Conservation (phyloP, 2,797 vertebrate genomes). For the Malurus splendens region DNA sequence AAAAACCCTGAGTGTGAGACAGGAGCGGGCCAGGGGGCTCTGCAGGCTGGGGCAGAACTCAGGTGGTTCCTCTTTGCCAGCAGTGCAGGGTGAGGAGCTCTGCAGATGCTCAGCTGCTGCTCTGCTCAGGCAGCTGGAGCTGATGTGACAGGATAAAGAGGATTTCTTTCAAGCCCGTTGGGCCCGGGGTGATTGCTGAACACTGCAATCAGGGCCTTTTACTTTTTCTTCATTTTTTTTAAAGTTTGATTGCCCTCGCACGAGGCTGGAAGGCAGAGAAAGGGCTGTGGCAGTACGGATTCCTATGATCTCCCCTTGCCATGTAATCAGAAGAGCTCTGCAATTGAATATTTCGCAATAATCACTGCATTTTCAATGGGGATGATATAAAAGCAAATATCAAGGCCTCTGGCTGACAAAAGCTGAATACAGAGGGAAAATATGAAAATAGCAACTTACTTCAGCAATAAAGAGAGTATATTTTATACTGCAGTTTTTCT, state of each 20-base stretch:
- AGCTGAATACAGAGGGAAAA: constrained; percentile 65
- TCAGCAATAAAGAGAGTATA: constrained; percentile 63
- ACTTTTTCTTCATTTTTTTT: neutral
- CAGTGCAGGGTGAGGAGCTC: neutral
- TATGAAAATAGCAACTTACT: constrained; percentile 69
- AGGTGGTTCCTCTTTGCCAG: neutral
- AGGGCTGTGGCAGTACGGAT: constrained; percentile 1
- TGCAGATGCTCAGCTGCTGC: neutral
- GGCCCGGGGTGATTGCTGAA: constrained; percentile 35
- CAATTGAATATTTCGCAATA: constrained; percentile 59
- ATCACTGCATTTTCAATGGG: constrained; percentile 62
- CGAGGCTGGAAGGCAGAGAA: constrained; percentile 30
- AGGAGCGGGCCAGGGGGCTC: neutral
- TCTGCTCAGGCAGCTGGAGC: constrained; percentile 11
- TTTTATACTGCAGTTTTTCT: constrained; percentile 64
- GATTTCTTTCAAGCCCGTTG: constrained; percentile 40
- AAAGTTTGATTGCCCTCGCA: constrained; percentile 3
- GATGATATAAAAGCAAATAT: constrained; percentile 66
- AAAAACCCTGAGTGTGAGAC: neutral
- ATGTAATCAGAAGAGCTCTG: constrained; percentile 52
- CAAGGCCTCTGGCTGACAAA: constrained; percentile 66
- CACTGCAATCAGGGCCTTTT: constrained; percentile 38
- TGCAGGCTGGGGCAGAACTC: neutral
- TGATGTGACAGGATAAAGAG: constrained; percentile 29
- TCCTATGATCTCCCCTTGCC: constrained; percentile 27